Conservation (phyloP, 2,797 vertebrate species). For the Neomorphus geoffroyi region DNA sequence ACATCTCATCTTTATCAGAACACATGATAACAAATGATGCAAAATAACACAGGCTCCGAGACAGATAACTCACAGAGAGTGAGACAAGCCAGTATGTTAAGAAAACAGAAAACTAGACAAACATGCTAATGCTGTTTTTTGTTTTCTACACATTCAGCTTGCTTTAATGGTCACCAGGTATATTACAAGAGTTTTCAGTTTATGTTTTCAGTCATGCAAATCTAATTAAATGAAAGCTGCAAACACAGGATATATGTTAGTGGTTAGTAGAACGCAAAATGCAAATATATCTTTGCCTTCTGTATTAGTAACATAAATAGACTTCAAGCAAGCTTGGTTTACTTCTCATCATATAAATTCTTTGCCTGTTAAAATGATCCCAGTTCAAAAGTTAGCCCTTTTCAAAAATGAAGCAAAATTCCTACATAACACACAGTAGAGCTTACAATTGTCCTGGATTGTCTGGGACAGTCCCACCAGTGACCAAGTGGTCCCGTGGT, state of each 20-base stretch:
- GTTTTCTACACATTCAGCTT: slow-evolving; percentile 10
- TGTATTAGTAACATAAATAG: background rate
- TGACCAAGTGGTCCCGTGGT: slow-evolving; percentile 14
- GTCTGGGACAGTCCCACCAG: slow-evolving; percentile 37
- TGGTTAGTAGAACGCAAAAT: slow-evolving; percentile 44
- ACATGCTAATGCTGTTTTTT: slow-evolving; percentile 35
- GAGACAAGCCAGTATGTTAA: background rate
- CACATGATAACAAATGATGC: background rate
- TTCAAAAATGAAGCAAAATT: background rate
- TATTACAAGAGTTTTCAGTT: background rate
- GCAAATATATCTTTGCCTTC: background rate
- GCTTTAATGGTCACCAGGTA: background rate
- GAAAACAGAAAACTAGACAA: slow-evolving; percentile 26
- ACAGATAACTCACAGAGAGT: background rate
- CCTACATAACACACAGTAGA: background rate
- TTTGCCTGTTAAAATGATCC: background rate
- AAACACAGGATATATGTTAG: background rate
- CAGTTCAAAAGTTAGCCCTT: background rate
- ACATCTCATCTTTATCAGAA: background rate
- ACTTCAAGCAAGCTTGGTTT: background rate
- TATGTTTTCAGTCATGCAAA: slow-evolving; percentile 38
- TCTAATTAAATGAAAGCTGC: slow-evolving; percentile 26
- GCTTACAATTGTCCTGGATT: slow-evolving; percentile 69
- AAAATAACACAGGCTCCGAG: background rate
- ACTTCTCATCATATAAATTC: background rate